phyloP scores from a whole-genome alignment of 2,113 vertebrate species.

The Mesoclemmys tuberculata region DNA sequence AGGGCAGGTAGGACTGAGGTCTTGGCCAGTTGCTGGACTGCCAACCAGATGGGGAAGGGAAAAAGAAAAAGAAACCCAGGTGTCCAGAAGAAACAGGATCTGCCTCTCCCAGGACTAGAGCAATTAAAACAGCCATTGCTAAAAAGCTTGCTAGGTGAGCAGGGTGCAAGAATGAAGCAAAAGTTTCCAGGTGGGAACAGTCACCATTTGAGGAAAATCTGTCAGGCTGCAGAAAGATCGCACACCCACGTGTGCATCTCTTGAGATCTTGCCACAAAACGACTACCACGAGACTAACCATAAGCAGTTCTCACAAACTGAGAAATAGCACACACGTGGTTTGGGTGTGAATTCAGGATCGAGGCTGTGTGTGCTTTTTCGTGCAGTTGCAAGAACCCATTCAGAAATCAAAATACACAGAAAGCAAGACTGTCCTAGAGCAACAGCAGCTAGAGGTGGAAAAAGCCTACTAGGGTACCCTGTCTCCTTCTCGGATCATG shows the following conservation, averaged over 20 bases:
- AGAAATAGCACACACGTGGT: fast-evolving
- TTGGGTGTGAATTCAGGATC: neutral
- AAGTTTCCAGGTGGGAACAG: neutral
- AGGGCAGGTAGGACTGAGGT: neutral
- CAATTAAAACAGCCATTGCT: neutral
- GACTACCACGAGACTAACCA: neutral
- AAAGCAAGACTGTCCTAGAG: neutral
- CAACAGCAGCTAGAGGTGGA: neutral
- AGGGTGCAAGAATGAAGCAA: neutral
- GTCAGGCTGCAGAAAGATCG: neutral
- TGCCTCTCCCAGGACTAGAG: neutral
- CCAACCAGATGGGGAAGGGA: neutral
- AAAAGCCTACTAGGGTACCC: slow-evolving; percentile 55
- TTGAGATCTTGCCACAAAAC: fast-evolving
- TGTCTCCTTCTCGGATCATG: neutral
- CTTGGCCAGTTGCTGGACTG: neutral
- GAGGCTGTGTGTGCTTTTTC: neutral
- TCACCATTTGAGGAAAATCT: neutral
- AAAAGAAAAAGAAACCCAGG: neutral
- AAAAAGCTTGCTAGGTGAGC: neutral
- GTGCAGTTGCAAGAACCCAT: neutral
- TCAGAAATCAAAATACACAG: neutral
- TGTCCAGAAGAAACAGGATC: neutral
- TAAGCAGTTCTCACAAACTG: neutral
- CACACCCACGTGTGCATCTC: neutral